phyloP scores from a whole-genome alignment of 1,140 invertebrate genomes.

The Uloborus diversus region DNA sequence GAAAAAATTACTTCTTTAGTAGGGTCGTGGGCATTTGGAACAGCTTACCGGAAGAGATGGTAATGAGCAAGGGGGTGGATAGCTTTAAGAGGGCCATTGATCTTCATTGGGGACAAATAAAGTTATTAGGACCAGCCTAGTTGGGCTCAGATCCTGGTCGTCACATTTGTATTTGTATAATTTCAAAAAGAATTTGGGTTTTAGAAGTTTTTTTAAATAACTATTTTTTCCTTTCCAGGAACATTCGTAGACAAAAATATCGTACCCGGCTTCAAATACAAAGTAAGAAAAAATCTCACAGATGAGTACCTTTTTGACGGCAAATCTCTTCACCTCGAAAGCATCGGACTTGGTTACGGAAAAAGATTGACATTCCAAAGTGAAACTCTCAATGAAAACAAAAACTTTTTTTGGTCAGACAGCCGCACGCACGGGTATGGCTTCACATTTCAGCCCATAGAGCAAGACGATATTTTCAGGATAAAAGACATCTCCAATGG shows the following conservation, averaged over 20 bases:
- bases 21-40: no score
- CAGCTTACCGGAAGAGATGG: not conserved
- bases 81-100: not conserved
- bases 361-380: conserved; percentile 79
- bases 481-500: conserved; percentile 62
- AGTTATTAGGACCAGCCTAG: not conserved
- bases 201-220: not conserved
- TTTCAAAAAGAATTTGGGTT: not conserved
- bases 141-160: not conserved
- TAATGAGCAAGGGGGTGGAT: not conserved
- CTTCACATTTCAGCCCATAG: conserved; percentile 74
- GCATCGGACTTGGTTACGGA: conserved; percentile 80
- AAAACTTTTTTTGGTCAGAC: conserved; percentile 81
- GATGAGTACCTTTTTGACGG: conserved; percentile 74
- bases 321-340: conserved; percentile 71
- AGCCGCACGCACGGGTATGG: conserved; percentile 77
- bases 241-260: conserved; percentile 79
- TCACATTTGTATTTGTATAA: not conserved
- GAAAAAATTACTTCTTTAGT: no score
- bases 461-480: conserved; percentile 73
- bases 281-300: conserved; percentile 73
- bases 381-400: conserved; percentile 71
- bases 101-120: not conserved
- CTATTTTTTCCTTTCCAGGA: conserved; percentile 67
- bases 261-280: conserved; percentile 77